Base-by-base conservation (phyloP, 2,113 vertebrate species). In the Jaculus jaculus region DNA sequence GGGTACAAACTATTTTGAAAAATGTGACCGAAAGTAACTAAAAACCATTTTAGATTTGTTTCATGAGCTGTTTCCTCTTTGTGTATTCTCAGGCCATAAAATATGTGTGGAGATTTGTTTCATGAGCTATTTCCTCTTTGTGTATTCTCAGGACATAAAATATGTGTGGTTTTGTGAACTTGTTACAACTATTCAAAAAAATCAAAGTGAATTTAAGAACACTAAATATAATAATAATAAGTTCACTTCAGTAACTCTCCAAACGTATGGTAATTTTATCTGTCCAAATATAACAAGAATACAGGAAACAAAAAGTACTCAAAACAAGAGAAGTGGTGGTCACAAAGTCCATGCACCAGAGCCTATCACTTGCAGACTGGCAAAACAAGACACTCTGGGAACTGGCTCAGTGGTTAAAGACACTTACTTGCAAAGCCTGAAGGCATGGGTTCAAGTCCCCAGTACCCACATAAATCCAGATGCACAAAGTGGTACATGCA, bases 41-140 rank as follows among this genome's bases (percentile, higher is more conserved):
- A 30, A 92, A 85, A 95, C 66, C 69, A 68, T 42, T 96, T 97
- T 96, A 95, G 94, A 94, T 96, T 26, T 23, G 65, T 84, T 95
- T 90, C 86, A 42, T 61, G 37, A 39, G 83, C 60, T 86, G 13
- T 77, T 93, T 91, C 75, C 94, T 87, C 30, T 72, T 34, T 37
- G 72, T 47, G 0, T 81, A 69, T 20, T 83, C 17, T n/a, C 24
- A 47, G 58, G 42, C 87, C 21, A 66, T n/a, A 65, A n/a, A 68
- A 51, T 34, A n/a, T n/a, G n/a, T n/a, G n/a, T n/a, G n/a, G n/a
- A 95, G 94, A 94, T 96, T 26, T 23, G 65, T 84, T 95, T 90
- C 86, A 42, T 61, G 37, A 39, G 83, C 60, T 86, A 10, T 77
- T 93, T 91, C 75, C 94, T 87, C 30, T 72, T 34, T 37, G 72